Percentiles rank a stretch among this genome's conserved stretches.
Evolutionary conservation across 2,113 vertebrate genomes (phyloP).

Genomic region (Megaleporinus macrocephalus): DNA sequence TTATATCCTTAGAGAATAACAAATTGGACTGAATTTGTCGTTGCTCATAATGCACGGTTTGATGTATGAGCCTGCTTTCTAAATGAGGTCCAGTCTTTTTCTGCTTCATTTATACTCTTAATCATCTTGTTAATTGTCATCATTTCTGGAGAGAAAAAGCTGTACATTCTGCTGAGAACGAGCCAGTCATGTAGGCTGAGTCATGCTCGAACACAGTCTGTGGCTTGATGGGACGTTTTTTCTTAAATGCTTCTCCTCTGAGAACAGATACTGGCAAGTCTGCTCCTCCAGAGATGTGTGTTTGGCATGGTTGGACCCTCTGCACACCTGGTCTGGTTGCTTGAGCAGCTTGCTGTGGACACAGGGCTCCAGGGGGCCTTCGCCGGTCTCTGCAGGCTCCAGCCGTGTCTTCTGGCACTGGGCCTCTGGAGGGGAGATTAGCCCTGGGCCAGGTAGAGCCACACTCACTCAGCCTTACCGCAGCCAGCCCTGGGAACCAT

Average conservation of each 20-base stretch:
- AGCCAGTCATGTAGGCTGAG: neutral
- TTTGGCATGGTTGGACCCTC: slow-evolving; percentile 22
- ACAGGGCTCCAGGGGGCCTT: slow-evolving; percentile 12
- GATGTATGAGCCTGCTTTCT: too few species aligned
- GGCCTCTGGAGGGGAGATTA: slow-evolving; percentile 25
- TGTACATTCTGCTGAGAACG: too few species aligned
- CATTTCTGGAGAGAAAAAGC: too few species aligned
- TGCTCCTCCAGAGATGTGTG: slow-evolving; percentile 15
- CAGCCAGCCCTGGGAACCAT: slow-evolving; percentile 11
- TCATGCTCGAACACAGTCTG: neutral
- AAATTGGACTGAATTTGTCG: too few species aligned
- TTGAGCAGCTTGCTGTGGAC: slow-evolving; percentile 38
- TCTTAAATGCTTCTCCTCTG: neutral
- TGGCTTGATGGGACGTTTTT: neutral
- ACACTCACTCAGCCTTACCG: slow-evolving; percentile 18
- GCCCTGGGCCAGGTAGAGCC: slow-evolving; percentile 30
- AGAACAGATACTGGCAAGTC: neutral
- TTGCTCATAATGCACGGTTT: too few species aligned
- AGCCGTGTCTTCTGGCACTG: slow-evolving; percentile 40
- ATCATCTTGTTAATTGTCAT: too few species aligned
- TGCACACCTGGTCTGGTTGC: slow-evolving; percentile 38
- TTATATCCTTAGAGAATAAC: too few species aligned
- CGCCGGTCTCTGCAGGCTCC: slow-evolving; percentile 35
- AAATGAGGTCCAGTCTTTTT: too few species aligned
- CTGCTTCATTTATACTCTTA: too few species aligned